These are phyloP conservation scores for Meleagris gallopavo DNA, from an alignment of 2,113 vertebrate genomes.

Conservation along the genomic window DNA sequence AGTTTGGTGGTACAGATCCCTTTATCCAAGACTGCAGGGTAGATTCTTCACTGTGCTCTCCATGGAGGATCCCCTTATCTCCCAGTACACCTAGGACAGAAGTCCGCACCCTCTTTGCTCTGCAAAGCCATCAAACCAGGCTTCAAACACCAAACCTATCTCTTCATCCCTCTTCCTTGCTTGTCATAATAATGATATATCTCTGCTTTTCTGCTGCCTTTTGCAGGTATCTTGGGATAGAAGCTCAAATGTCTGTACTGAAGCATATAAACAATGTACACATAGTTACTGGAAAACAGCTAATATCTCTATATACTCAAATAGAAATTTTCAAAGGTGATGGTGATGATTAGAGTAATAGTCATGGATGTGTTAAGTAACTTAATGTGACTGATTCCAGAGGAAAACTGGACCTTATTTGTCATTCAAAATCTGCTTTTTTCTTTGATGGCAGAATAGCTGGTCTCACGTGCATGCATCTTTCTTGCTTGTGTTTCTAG, in stretches of 20 bases:
- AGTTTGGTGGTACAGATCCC: accelerated
- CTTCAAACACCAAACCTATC: neutral
- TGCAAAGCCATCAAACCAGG: neutral
- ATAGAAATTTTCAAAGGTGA: neutral
- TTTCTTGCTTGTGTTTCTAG: neutral
- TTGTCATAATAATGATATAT: neutral
- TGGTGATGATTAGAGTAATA: neutral
- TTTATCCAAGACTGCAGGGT: neutral
- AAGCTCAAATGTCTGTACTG: neutral
- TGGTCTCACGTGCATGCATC: neutral
- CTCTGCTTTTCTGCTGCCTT: neutral
- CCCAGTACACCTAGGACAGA: neutral
- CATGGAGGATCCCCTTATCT: accelerated
- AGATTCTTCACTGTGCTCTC: neutral
- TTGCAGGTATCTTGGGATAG: neutral
- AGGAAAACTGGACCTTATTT: neutral
- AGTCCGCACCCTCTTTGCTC: neutral
- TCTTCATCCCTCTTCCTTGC: neutral
- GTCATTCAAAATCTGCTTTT: neutral
- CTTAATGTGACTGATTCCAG: neutral
- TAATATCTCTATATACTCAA: neutral
- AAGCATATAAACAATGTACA: neutral
- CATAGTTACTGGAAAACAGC: neutral
- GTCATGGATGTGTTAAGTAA: neutral
- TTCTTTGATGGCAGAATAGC: neutral